Percentiles rank a stretch among this genome's conserved stretches.
Evolutionary conservation across 2,888 invertebrate genomes (phyloP).

Genomic region (Penaeus monodon): DNA sequence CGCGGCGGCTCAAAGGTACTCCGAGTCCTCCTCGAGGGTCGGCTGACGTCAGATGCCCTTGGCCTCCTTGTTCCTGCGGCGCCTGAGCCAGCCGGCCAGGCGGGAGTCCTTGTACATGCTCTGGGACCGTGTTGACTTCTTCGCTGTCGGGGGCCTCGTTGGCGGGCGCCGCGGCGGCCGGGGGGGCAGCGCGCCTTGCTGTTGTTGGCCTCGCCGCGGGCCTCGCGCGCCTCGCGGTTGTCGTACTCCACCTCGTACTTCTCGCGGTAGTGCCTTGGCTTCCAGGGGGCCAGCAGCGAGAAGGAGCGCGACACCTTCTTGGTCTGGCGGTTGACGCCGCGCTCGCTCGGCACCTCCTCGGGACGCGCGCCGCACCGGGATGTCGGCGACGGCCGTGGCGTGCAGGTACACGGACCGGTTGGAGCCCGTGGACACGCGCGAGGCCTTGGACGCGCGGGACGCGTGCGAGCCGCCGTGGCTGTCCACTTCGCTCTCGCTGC

Average conservation of each 20-base stretch:
- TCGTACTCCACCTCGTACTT: constrained; percentile 61
- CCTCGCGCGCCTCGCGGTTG: constrained; percentile 45
- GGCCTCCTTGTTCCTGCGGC: constrained; percentile 53
- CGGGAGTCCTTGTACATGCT: constrained; percentile 65
- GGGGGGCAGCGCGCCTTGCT: constrained; percentile 64
- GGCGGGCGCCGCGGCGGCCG: constrained; percentile 65
- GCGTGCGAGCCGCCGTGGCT: constrained; percentile 58
- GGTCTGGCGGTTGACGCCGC: constrained; percentile 47
- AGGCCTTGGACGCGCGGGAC: constrained; percentile 51
- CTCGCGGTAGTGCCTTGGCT: constrained; percentile 59
- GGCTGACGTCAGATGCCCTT: constrained; percentile 47
- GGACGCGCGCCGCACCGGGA: constrained; percentile 65
- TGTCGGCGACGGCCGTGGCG: constrained; percentile 67
- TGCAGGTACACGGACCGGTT: constrained; percentile 66
- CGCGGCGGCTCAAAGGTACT: not conserved
- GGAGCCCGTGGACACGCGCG: constrained; percentile 59
- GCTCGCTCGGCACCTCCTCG: constrained; percentile 33
- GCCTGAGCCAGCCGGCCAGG: constrained; percentile 65
- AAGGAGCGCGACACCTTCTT: constrained; percentile 63
- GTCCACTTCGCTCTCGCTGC: constrained; percentile 64
- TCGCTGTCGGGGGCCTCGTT: constrained; percentile 26
- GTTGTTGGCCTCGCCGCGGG: constrained; percentile 19
- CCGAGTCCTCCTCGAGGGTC: not conserved
- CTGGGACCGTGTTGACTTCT: constrained; percentile 64
- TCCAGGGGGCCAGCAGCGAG: constrained; percentile 63